These are phyloP conservation scores for Trachurus trachurus DNA, from an alignment of 2,797 vertebrate species.

Conservation along the genomic window DNA sequence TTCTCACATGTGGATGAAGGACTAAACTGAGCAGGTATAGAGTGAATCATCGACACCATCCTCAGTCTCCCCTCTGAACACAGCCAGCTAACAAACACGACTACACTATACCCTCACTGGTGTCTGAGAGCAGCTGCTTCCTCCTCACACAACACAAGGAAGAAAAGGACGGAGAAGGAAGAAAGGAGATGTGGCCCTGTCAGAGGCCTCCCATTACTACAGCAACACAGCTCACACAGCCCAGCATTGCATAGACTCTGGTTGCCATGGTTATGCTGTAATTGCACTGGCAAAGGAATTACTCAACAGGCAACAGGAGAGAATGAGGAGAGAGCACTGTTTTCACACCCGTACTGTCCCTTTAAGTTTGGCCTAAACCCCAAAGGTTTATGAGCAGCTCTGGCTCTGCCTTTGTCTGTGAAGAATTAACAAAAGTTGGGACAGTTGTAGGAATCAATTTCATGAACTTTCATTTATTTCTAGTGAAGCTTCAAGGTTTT, in stretches of 20 bases:
- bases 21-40: too few species aligned
- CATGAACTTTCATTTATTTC: too few species aligned
- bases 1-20: too few species aligned
- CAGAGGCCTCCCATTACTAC: conserved; percentile 72
- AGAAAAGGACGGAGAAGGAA: conserved; percentile 13
- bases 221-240: conserved; percentile 67
- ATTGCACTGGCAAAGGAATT: conserved; percentile 42
- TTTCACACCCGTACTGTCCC: background rate
- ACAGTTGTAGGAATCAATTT: too few species aligned
- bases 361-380: too few species aligned
- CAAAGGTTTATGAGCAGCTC: too few species aligned
- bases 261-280: conserved; percentile 74
- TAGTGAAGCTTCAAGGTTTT: too few species aligned
- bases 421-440: too few species aligned
- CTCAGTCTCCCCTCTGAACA: background rate
- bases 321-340: conserved; percentile 1
- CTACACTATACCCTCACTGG: conserved; percentile 52
- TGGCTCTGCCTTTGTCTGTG: too few species aligned
- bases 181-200: conserved; percentile 52
- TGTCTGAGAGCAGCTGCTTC: conserved; percentile 40
- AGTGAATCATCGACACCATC: background rate
- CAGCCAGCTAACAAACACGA: conserved; percentile 18
- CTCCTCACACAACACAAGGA: conserved; percentile 20
- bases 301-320: conserved; percentile 15
- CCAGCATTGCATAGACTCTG: conserved; percentile 58